Base-by-base conservation (phyloP, 1,140 invertebrate species). In the Maniola jurtina region DNA sequence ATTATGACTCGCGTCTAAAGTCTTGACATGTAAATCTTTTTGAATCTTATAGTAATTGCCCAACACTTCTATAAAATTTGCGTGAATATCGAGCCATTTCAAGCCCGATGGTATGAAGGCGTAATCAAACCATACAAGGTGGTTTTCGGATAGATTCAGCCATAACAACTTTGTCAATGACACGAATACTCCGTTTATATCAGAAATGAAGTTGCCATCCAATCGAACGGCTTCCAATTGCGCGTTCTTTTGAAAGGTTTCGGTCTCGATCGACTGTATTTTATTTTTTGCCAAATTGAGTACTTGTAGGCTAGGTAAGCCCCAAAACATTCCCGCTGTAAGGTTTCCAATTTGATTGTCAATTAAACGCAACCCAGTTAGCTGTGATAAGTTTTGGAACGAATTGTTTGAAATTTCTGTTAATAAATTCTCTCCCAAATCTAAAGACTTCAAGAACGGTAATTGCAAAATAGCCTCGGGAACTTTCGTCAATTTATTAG, bases 101-200 rank as follows among this genome's bases (percentile, higher is more conserved):
- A 97, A 91, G 78, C 93, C 94, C 48, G 92, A 91, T 1, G 96
- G 96, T 60, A 97, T 92, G 72, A 96, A 93, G 40, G 93, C 92
- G 80, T 96, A 97, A 81, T 96, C 96, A 81, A 97, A 97, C 92
- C 94, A 94, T 14, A 94, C 93, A 72, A 97, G 92, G 81, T 93
- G 92, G 87, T 97, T 97, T 88, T 96, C 95, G 10, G 95, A 96
- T 66, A 97, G 93, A 92, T 97, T 97, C 11, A 97, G 83, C 95
- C 95, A 96, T 64, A 96, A 89, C 57, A 97, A 89, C 68, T 94
- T 95, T 6, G 93, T 93, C 45, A 96, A 91, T 50, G 95, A 94
- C 25, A 92, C 92, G 79, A 97, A 96, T 54, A 96, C 93, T 3
- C 93, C 94, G 71, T 94, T 95, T 74, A 97, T 94, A 79, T 96